Conservation (phyloP, 2,797 vertebrate species). For the Sarcophilus harrisii region DNA sequence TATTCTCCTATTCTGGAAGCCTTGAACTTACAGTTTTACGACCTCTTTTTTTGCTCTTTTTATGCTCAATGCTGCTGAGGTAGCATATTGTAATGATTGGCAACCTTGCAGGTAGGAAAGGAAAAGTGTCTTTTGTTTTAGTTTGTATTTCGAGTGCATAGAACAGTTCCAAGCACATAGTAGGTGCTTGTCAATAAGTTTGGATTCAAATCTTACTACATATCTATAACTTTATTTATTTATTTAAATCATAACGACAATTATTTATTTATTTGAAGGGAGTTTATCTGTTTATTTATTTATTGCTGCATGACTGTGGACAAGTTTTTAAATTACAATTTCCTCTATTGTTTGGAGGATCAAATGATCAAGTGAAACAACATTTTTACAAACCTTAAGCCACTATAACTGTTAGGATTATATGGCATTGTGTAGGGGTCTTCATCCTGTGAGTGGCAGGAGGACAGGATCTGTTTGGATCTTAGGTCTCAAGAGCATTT, state of each 20-base stretch:
- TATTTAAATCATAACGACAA: no score
- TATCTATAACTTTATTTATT: no score
- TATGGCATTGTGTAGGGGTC: conserved; percentile 27
- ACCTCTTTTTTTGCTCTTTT: not conserved
- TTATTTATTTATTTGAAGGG: no score
- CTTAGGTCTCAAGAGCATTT: not conserved
- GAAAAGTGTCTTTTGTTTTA: not conserved
- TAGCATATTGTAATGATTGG: not conserved
- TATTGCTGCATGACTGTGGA: not conserved
- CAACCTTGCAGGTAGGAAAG: not conserved
- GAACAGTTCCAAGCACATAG: not conserved
- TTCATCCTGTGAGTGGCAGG: not conserved
- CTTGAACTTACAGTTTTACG: not conserved
- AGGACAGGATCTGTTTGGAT: not conserved
- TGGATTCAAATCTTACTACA: not conserved
- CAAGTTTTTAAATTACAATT: not conserved
- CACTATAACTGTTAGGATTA: not conserved
- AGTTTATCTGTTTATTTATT: not conserved
- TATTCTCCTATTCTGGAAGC: not conserved
- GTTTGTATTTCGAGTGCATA: not conserved
- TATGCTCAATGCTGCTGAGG: not conserved
- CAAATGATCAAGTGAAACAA: not conserved
- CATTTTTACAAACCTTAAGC: not conserved
- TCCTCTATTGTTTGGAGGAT: not conserved
- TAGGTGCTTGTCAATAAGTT: not conserved